Percentiles rank a stretch among this genome's conserved stretches.
Conservation (phyloP, 2,888 invertebrate genomes). For the Epistrophella euchroma region DNA sequence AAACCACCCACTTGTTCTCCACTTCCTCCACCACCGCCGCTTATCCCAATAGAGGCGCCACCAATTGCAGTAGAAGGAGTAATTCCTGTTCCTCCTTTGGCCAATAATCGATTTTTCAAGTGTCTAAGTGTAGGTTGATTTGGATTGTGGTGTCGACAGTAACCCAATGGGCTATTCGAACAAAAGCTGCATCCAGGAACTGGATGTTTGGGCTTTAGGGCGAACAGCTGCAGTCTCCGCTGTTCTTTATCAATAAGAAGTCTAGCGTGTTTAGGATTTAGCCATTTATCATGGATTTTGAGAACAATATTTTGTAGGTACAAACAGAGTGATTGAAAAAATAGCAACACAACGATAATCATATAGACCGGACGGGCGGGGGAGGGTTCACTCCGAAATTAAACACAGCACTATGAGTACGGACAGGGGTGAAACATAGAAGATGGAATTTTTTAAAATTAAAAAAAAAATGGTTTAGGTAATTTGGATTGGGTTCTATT, state of each 20-base stretch:
- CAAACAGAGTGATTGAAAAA: slow-evolving; percentile 83
- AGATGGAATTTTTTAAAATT: neutral
- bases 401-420: neutral
- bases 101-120: slow-evolving; percentile 79
- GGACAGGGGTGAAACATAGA: slow-evolving; percentile 6
- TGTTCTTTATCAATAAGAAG: slow-evolving; percentile 79
- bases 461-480: neutral
- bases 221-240: slow-evolving; percentile 65
- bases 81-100: slow-evolving; percentile 22
- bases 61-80: slow-evolving; percentile 8
- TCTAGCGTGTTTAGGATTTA: slow-evolving; percentile 82
- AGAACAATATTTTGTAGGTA: slow-evolving; percentile 83
- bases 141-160: slow-evolving; percentile 81
- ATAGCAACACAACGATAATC: slow-evolving; percentile 83
- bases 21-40: slow-evolving; percentile 8
- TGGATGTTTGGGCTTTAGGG: slow-evolving; percentile 61
- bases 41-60: neutral
- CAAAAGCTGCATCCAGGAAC: slow-evolving; percentile 80
- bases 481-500: neutral
- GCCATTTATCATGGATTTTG: slow-evolving; percentile 82
- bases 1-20: slow-evolving; percentile 33
- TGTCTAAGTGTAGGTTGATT: slow-evolving; percentile 77
- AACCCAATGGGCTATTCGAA: slow-evolving; percentile 82
- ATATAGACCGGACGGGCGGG: slow-evolving; percentile 77
- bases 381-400: slow-evolving; percentile 1